phyloP scores from a whole-genome alignment of 2,113 vertebrate species.

The Sceloporus undulatus region DNA sequence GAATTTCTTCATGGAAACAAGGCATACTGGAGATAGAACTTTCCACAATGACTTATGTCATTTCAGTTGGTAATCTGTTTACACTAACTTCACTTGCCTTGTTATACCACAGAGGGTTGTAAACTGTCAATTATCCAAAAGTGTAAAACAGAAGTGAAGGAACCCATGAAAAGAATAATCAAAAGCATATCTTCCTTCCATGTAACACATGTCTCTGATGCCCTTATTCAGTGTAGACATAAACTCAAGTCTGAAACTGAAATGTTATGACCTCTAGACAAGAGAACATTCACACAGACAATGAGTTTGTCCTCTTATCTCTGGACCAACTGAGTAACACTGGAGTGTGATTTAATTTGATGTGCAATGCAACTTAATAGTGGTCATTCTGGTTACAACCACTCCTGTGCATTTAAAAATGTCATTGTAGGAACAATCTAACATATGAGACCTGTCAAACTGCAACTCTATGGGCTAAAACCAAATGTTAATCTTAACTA shows the following conservation, averaged over 20 bases:
- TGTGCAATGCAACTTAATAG: not conserved
- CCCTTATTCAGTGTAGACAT: not conserved
- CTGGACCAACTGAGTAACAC: not conserved
- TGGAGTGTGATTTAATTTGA: not conserved
- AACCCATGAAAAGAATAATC: not conserved
- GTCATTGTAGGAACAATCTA: not conserved
- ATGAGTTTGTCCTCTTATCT: not conserved
- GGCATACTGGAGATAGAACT: not conserved
- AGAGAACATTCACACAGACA: not conserved
- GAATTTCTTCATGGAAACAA: not conserved
- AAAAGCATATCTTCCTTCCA: not conserved
- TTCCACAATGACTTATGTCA: not conserved
- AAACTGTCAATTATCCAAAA: not conserved
- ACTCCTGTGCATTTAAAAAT: not conserved
- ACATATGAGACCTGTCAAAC: not conserved
- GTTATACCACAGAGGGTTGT: not conserved
- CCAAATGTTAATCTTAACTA: too few species aligned
- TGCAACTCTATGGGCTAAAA: not conserved
- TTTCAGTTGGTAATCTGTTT: not conserved
- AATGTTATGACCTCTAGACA: not conserved
- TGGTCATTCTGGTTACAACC: not conserved
- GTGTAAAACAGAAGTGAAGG: not conserved
- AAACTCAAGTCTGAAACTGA: not conserved
- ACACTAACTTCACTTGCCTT: not conserved
- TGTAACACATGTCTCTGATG: not conserved